phyloP scores from a whole-genome alignment of 2,113 vertebrate species.

The Elachura formosa region DNA sequence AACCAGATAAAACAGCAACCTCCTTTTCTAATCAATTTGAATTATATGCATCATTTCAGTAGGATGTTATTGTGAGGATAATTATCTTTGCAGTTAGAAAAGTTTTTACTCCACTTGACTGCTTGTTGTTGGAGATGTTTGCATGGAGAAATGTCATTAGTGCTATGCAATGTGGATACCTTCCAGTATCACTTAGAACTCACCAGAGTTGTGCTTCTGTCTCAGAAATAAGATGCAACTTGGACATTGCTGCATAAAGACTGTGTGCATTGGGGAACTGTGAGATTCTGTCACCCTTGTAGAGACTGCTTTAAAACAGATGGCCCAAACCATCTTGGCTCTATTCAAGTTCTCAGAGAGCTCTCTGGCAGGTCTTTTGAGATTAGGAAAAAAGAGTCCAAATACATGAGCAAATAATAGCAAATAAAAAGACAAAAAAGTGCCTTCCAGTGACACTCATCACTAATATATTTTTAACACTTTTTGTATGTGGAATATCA shows the following conservation, averaged over 20 bases:
- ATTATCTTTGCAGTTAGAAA: conserved; percentile 4
- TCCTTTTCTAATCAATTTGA: background rate
- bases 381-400: background rate
- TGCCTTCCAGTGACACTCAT: background rate
- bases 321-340: background rate
- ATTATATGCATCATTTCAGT: conserved; percentile 5
- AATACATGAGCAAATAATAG: background rate
- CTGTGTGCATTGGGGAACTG: background rate
- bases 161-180: background rate
- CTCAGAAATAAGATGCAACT: background rate
- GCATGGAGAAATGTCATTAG: background rate
- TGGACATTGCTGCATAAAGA: background rate
- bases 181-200: background rate
- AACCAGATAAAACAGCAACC: background rate
- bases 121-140: background rate
- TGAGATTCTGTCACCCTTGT: background rate
- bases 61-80: background rate
- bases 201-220: background rate
- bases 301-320: background rate
- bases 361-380: background rate
- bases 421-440: background rate
- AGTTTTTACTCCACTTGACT: background rate
- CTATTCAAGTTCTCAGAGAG: background rate
- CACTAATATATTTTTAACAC: background rate
- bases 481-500: background rate